A percentile compares a stretch with the other conserved stretches of the same genome.
Conservation (phyloP, 2,113 vertebrate species). For the Ornithorhynchus anatinus region DNA sequence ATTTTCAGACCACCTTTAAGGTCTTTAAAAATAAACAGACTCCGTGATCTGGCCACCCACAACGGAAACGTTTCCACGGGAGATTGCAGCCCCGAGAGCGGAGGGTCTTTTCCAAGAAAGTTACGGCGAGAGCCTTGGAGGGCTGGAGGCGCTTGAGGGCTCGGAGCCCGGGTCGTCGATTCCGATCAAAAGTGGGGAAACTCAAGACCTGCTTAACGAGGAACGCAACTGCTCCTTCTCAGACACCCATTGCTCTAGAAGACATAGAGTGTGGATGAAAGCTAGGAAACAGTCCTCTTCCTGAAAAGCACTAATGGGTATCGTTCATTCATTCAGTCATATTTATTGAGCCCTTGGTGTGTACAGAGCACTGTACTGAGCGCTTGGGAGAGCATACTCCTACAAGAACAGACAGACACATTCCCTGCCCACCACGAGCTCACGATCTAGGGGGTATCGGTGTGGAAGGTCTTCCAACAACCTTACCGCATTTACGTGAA, state of each 20-base stretch:
- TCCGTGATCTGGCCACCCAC: background rate
- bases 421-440: too few species aligned
- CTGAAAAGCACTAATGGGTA: too few species aligned
- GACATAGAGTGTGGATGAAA: conserved; percentile 30
- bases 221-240: conserved; percentile 19
- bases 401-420: too few species aligned
- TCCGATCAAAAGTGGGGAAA: background rate
- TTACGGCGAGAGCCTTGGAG: background rate
- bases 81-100: background rate
- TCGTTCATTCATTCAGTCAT: too few species aligned
- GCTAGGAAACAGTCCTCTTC: conserved; percentile 20
- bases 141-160: background rate
- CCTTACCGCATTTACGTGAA: too few species aligned
- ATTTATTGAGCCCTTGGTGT: too few species aligned
- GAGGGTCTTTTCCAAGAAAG: conserved; percentile 5
- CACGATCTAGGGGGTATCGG: too few species aligned
- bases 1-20: conserved; percentile 7
- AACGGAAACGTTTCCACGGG: background rate
- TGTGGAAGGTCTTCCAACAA: too few species aligned
- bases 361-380: too few species aligned
- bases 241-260: conserved; percentile 18
- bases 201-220: background rate
- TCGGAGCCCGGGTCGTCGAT: background rate
- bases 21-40: conserved; percentile 1
- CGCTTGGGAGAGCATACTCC: too few species aligned